Evolutionary conservation across 2,888 invertebrate genomes (phyloP).

Genomic region (Drosophila siamana): DNA sequence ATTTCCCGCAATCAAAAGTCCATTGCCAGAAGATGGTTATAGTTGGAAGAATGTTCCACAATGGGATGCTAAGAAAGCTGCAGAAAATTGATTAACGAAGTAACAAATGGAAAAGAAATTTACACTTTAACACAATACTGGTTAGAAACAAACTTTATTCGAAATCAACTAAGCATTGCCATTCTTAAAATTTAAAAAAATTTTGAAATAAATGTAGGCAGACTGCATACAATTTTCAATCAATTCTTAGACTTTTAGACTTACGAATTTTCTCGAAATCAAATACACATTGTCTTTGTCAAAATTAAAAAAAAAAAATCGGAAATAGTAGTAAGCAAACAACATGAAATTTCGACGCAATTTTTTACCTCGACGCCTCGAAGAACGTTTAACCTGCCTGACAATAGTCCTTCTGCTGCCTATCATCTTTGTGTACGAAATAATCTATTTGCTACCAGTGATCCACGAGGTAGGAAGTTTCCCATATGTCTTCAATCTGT

Average conservation of each 20-base stretch:
- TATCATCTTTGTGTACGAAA: conserved; percentile 79
- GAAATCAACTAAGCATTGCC: background rate
- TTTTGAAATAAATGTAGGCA: background rate
- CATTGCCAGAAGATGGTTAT: conserved; percentile 9
- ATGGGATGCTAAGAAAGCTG: background rate
- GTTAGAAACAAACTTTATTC: too few relatives aligned
- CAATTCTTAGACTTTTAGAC: too few relatives aligned
- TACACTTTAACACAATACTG: too few relatives aligned
- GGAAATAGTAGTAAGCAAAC: background rate
- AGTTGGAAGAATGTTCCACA: background rate
- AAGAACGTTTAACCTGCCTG: conserved; percentile 60
- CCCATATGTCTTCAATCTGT: conserved; percentile 87
- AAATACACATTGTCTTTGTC: background rate
- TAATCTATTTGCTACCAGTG: conserved; percentile 90
- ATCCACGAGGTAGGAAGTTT: conserved; percentile 87
- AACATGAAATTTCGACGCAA: conserved; percentile 11
- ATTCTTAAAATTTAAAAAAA: background rate
- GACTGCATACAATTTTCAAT: background rate
- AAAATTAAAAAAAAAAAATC: background rate
- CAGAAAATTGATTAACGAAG: background rate
- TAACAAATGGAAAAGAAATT: background rate
- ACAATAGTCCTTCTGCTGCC: conserved; percentile 72
- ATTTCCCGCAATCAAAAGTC: conserved; percentile 89
- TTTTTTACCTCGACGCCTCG: background rate
- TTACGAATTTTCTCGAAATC: background rate